A percentile compares a stretch with the other conserved stretches of the same genome.
Conservation (phyloP, 1,140 invertebrate species). For the Littorina saxatilis region DNA sequence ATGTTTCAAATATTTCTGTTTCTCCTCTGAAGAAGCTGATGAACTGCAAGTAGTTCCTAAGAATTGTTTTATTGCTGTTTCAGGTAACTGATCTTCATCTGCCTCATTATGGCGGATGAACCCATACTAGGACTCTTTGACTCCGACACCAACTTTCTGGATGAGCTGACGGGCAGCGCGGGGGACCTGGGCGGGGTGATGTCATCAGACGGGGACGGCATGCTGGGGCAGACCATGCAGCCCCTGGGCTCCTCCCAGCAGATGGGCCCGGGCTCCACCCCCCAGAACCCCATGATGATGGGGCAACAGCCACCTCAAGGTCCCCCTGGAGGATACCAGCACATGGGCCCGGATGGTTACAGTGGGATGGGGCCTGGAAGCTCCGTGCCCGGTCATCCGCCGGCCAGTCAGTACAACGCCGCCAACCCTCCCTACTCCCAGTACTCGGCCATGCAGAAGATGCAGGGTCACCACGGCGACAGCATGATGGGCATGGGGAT, state of each 20-base stretch:
- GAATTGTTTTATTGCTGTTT: too few species aligned
- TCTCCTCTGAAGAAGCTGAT: too few species aligned
- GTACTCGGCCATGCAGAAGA: slow-evolving; percentile 38
- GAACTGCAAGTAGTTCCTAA: too few species aligned
- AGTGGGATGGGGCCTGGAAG: slow-evolving; percentile 24
- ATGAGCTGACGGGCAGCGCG: slow-evolving; percentile 57
- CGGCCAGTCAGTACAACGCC: slow-evolving; percentile 38
- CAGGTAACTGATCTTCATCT: slow-evolving; percentile 30
- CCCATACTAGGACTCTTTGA: slow-evolving; percentile 68
- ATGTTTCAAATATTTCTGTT: too few species aligned
- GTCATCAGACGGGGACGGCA: slow-evolving; percentile 35
- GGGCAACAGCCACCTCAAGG: slow-evolving; percentile 20
- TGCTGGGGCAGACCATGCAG: slow-evolving; percentile 35
- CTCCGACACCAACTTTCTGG: slow-evolving; percentile 62
- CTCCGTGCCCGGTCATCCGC: slow-evolving; percentile 9
- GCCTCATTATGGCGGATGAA: slow-evolving; percentile 62
- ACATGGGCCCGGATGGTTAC: slow-evolving; percentile 27
- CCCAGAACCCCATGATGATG: slow-evolving; percentile 33
- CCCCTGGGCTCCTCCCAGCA: slow-evolving; percentile 31
- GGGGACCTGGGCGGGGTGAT: slow-evolving; percentile 34
- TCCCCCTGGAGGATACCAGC: slow-evolving; percentile 1
- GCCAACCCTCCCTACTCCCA: slow-evolving; percentile 35
- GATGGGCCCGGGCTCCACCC: slow-evolving; percentile 29
- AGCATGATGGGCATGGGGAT: slow-evolving; percentile 43
- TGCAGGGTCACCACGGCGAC: slow-evolving; percentile 24